Evolutionary conservation across 1,140 invertebrate genomes (phyloP).

Genomic region (Papilio machaon): DNA sequence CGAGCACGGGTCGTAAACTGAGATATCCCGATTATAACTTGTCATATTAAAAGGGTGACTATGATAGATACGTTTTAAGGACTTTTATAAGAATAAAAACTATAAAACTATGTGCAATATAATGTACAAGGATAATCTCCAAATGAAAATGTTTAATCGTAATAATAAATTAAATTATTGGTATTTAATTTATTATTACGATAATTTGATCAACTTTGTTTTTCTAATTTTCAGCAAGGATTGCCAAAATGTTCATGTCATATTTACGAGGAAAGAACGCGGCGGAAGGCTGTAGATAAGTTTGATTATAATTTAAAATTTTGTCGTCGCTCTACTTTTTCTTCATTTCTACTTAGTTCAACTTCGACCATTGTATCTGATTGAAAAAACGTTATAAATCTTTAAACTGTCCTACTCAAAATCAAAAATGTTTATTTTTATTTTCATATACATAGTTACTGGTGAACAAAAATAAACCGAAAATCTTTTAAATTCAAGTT

Average conservation of each 20-base stretch:
- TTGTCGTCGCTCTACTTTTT: not conserved
- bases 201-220: not conserved
- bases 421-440: too few relatives aligned
- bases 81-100: not conserved
- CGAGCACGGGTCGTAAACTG: not conserved
- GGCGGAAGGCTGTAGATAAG: not conserved
- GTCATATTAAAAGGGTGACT: not conserved
- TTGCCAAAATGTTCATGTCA: not conserved
- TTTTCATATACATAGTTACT: too few relatives aligned
- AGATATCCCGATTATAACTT: not conserved
- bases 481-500: too few relatives aligned
- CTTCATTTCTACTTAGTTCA: not conserved
- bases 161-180: too few relatives aligned
- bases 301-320: conserved; percentile 5
- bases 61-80: not conserved
- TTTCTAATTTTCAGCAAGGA: not conserved
- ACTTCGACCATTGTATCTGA: not conserved
- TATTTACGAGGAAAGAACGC: not conserved
- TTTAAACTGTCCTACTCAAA: too few relatives aligned
- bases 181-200: too few relatives aligned
- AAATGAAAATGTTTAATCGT: too few relatives aligned
- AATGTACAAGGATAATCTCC: too few relatives aligned
- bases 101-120: too few relatives aligned
- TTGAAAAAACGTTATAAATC: too few relatives aligned
- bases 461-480: too few relatives aligned